Conservation (phyloP, 2,113 vertebrate species). For the Psephotus haematonotus region DNA sequence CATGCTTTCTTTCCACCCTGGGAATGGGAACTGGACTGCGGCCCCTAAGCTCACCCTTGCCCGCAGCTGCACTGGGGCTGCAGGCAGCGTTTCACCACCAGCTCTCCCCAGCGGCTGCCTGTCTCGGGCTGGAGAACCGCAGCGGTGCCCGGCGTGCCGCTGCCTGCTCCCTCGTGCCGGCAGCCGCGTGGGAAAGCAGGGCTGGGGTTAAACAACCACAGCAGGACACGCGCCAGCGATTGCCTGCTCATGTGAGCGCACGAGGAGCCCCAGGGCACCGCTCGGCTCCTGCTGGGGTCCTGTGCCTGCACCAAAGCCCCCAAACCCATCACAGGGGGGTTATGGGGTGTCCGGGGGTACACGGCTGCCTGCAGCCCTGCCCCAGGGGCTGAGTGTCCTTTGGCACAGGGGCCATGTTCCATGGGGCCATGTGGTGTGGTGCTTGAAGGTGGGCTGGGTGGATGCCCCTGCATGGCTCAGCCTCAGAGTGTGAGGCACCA, state of each 20-base stretch:
- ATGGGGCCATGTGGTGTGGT: rapidly evolving
- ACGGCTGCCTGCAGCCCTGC: too few relatives aligned
- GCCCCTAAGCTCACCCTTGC: conserved; percentile 1
- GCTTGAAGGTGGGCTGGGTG: neutral
- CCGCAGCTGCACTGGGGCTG: neutral
- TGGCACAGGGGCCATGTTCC: rapidly evolving
- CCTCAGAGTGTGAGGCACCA: neutral
- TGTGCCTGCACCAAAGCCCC: rapidly evolving
- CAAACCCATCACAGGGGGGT: rapidly evolving
- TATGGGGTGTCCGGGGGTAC: rapidly evolving
- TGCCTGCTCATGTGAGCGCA: rapidly evolving
- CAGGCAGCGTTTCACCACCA: neutral
- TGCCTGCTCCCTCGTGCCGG: neutral
- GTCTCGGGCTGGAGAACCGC: neutral
- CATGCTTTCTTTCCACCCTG: rapidly evolving
- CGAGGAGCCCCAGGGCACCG: neutral
- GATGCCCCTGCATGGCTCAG: neutral
- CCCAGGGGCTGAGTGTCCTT: neutral
- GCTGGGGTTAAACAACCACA: neutral
- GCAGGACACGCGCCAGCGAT: neutral
- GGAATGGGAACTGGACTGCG: conserved; percentile 58
- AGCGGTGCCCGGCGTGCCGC: neutral
- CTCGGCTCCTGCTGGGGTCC: neutral
- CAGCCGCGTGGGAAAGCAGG: neutral
- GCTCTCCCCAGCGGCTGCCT: neutral